phyloP scores from a whole-genome alignment of 1,140 invertebrate species.

The Nautilus pompilius region DNA sequence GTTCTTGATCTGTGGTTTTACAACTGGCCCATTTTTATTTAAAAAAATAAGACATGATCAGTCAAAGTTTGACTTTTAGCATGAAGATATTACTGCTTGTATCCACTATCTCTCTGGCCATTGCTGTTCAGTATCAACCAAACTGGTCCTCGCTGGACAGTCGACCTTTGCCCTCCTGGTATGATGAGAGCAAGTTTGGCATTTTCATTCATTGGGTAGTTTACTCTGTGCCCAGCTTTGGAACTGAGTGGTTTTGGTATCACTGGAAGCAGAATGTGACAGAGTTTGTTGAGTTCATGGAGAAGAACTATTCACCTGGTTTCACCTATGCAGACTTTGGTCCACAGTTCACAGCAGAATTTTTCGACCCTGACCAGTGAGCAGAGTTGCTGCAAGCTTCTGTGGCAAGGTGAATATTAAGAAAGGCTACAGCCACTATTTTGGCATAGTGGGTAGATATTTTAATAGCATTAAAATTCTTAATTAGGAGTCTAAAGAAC shows the following conservation, averaged over 20 bases:
- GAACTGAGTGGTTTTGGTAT: slow-evolving; percentile 41
- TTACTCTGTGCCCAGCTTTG: slow-evolving; percentile 44
- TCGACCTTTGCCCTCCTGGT: slow-evolving; percentile 49
- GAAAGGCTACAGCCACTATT: no score
- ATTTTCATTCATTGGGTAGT: slow-evolving; percentile 55
- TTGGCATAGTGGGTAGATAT: no score
- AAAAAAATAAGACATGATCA: no score
- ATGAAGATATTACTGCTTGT: slow-evolving; percentile 5
- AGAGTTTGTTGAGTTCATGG: slow-evolving; percentile 36
- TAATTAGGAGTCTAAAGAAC: no score
- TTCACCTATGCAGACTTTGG: slow-evolving; percentile 46
- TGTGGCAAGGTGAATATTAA: slow-evolving; percentile 36
- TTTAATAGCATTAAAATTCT: no score
- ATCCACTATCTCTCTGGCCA: not conserved
- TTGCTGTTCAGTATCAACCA: slow-evolving; percentile 19
- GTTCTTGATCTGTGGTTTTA: no score
- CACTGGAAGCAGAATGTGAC: slow-evolving; percentile 29
- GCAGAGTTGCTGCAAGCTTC: slow-evolving; percentile 26
- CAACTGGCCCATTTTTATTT: no score
- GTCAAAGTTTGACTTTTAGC: no score
- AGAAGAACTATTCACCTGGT: slow-evolving; percentile 36
- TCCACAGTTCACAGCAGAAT: slow-evolving; percentile 30
- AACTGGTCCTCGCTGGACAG: slow-evolving; percentile 50
- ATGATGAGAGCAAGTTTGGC: slow-evolving; percentile 51
- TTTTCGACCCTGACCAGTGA: slow-evolving; percentile 30